Percentiles rank a stretch among this genome's conserved stretches.
Evolutionary conservation across 1,140 invertebrate genomes (phyloP).

Genomic region (Ylistrum balloti): DNA sequence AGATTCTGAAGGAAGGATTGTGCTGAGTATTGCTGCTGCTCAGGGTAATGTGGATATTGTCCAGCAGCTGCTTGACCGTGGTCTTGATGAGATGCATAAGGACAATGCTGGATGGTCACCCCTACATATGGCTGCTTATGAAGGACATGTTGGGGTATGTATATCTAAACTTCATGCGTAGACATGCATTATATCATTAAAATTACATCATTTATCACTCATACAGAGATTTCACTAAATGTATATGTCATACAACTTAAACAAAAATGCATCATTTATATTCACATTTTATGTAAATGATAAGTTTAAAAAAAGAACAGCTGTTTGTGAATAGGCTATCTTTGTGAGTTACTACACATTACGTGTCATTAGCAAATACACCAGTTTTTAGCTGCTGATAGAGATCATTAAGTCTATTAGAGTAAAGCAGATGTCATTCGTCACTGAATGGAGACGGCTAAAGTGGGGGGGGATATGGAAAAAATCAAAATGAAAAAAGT

Average conservation of each 20-base stretch:
- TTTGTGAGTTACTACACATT: background rate
- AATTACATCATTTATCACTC: background rate
- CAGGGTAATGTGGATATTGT: slow-evolving; percentile 93
- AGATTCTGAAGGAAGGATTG: slow-evolving; percentile 95
- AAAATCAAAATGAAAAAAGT: slow-evolving; percentile 18
- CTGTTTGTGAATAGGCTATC: background rate
- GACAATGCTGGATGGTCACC: slow-evolving; percentile 94
- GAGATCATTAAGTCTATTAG: background rate
- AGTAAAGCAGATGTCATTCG: background rate
- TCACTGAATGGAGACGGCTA: no score
- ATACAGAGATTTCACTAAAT: background rate
- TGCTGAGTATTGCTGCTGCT: slow-evolving; percentile 89
- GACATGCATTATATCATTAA: background rate
- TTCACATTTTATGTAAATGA: background rate
- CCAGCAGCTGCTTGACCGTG: slow-evolving; percentile 92
- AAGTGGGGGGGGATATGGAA: background rate
- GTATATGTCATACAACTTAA: background rate
- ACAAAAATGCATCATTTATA: background rate
- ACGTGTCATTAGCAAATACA: background rate
- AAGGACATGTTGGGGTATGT: slow-evolving; percentile 94
- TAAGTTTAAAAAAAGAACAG: background rate
- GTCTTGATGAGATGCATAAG: slow-evolving; percentile 86
- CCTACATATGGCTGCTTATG: slow-evolving; percentile 94
- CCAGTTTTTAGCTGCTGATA: slow-evolving; percentile 23
- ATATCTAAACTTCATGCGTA: background rate